These are phyloP conservation scores for Bostrychus sinensis DNA, from an alignment of 2,113 vertebrate species.

Conservation along the genomic window DNA sequence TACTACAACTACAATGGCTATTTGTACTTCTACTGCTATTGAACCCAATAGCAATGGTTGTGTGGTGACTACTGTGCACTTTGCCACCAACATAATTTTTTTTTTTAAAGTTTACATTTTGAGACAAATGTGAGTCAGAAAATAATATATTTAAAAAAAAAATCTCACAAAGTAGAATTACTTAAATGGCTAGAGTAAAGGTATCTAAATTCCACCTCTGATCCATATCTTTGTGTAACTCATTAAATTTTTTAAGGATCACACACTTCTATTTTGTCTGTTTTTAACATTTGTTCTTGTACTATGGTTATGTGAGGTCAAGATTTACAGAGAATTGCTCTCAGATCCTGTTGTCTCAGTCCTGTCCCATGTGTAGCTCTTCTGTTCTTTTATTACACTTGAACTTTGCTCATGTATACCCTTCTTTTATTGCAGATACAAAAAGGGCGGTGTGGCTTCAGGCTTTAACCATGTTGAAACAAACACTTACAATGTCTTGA, in stretches of 20 bases:
- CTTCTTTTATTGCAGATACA: constrained; percentile 81
- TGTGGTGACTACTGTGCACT: too few species aligned
- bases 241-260: constrained; percentile 29
- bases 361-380: neutral
- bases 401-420: constrained; percentile 51
- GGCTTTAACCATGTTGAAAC: constrained; percentile 89
- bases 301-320: neutral
- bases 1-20: too few species aligned
- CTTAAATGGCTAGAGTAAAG: too few species aligned
- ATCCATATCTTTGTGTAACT: too few species aligned
- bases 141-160: too few species aligned
- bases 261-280: neutral
- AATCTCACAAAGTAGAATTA: too few species aligned
- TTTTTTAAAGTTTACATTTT: too few species aligned
- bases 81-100: too few species aligned
- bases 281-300: constrained; percentile 14
- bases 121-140: too few species aligned
- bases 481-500: constrained; percentile 87
- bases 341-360: neutral
- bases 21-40: too few species aligned
- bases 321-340: constrained; percentile 4
- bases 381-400: constrained; percentile 43
- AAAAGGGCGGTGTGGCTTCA: constrained; percentile 89
- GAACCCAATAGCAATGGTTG: too few species aligned
- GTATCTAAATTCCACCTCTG: too few species aligned